Conservation (phyloP, 2,113 vertebrate genomes). For the Carassius auratus region DNA sequence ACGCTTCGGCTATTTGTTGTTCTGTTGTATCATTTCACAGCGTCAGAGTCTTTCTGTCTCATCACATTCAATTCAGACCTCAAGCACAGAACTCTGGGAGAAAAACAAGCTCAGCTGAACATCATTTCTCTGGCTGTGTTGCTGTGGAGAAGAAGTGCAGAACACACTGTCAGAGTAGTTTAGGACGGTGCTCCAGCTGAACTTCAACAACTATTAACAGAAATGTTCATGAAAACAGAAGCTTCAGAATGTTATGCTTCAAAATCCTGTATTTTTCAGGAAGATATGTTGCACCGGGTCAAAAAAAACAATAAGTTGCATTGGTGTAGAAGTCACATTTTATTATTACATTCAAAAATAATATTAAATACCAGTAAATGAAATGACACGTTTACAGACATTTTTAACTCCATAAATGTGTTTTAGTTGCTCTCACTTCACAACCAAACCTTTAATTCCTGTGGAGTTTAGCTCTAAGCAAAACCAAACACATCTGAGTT, state of each 20-base stretch:
- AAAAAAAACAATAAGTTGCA: too few species aligned
- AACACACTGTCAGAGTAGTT: background rate
- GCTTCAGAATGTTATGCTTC: background rate
- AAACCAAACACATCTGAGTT: too few species aligned
- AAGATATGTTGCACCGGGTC: too few species aligned
- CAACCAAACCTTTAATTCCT: too few species aligned
- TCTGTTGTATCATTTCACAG: conserved; percentile 4
- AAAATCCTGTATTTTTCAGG: too few species aligned
- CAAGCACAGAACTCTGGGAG: background rate
- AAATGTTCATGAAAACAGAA: background rate
- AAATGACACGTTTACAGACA: too few species aligned
- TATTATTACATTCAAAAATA: too few species aligned
- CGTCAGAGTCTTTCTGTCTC: background rate
- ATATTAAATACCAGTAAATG: too few species aligned
- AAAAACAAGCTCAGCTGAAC: background rate
- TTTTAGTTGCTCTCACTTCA: too few species aligned
- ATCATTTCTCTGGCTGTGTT: background rate
- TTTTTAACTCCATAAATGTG: too few species aligned
- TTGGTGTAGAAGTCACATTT: too few species aligned
- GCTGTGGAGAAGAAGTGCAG: background rate
- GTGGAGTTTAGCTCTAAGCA: too few species aligned
- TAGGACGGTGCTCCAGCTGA: background rate
- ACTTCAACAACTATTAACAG: background rate
- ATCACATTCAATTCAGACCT: background rate
- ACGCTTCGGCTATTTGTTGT: background rate